Base-by-base conservation (phyloP, 2,888 invertebrate genomes). In the Chesias legatella region DNA sequence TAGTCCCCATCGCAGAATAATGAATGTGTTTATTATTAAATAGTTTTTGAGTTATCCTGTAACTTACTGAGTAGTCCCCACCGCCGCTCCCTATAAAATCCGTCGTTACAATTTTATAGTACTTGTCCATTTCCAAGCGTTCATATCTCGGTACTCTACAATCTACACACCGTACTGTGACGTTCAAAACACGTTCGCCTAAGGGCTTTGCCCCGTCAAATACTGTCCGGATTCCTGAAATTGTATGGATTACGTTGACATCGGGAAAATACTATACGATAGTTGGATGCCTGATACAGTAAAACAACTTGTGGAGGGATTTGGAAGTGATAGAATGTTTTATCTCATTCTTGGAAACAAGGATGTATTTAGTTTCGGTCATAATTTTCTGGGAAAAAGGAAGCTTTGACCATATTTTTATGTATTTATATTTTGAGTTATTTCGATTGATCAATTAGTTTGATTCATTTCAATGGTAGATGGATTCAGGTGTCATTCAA, bases 11-110 rank as follows among this genome's bases (percentile, higher is more conserved):
- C 13, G 13, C 13, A 3, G 13, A 3, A 5, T 17, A 17, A 17
- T 17, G 5, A 3, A 2, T 5, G 5, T 17, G 13, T 3, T 3
- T 3, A 17, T 17, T 3, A 22, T 22, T 22, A 1, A 7, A 22
- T 5, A 7, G 2, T 9, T 30, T 30, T 21, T 10, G 7, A 26
- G 6, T 17, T 5, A 5, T 8, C 1, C 5, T 6, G 25, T 1
- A 53, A 59, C 91, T 80, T 61, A 90, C 88, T 10, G 67, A 58
- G 58, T 88, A 94, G 1, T 91, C 91, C 56, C 94, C 94, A 0
- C 94, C 94, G 1, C 94, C 94, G 23, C 66, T 73, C 0, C 83
- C 84, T 31, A 94, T 58, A 58, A 91, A 94, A 32, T 89, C 83
- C 0, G 88, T 77, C 0, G 91, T 56, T 0, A 91, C 85, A 0